These are phyloP conservation scores for Mactra quadrangularis DNA, from an alignment of 1,140 invertebrate species.

Conservation along the genomic window DNA sequence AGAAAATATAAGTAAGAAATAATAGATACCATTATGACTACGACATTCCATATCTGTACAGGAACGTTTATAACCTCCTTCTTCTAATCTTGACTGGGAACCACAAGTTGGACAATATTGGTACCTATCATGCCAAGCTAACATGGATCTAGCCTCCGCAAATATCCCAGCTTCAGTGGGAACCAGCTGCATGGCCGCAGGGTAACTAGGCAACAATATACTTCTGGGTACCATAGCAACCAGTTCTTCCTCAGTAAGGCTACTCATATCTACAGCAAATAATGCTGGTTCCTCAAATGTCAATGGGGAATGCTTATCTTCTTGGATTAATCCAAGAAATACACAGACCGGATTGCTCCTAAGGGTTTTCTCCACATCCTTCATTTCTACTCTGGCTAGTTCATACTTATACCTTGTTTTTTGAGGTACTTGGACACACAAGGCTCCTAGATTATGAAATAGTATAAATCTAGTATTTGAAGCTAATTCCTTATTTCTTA, in stretches of 20 bases:
- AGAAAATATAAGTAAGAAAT: too few species aligned
- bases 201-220: conserved; percentile 67
- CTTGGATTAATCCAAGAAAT: conserved; percentile 72
- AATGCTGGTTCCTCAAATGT: conserved; percentile 66
- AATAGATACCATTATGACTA: conserved; percentile 76
- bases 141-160: conserved; percentile 82
- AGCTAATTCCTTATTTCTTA: conserved; percentile 69
- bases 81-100: conserved; percentile 73
- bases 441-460: conserved; percentile 74
- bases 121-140: conserved; percentile 83
- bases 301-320: conserved; percentile 60
- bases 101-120: conserved; percentile 85
- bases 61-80: conserved; percentile 81
- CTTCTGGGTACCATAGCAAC: conserved; percentile 62
- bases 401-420: conserved; percentile 63
- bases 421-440: conserved; percentile 53
- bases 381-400: conserved; percentile 68
- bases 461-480: conserved; percentile 75
- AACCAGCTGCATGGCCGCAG: conserved; percentile 72
- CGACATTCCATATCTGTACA: conserved; percentile 80
- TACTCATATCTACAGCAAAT: conserved; percentile 80
- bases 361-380: conserved; percentile 68
- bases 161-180: conserved; percentile 78
- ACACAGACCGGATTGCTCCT: conserved; percentile 68
- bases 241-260: conserved; percentile 61